These are phyloP conservation scores for Pagrus major DNA, from an alignment of 2,113 vertebrate species.

Conservation along the genomic window DNA sequence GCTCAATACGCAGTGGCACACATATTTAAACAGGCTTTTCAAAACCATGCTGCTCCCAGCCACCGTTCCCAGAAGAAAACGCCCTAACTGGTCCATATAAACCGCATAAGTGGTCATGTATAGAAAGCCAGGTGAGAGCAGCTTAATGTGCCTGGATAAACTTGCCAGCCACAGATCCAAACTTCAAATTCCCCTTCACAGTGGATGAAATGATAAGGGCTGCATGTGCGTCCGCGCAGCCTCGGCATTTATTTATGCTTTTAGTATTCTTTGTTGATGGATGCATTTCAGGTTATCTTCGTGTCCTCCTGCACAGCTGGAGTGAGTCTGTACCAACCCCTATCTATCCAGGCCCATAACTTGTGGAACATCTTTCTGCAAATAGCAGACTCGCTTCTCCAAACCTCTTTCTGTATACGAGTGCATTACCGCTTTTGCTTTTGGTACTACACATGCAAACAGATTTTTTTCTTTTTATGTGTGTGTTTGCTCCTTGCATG, in stretches of 20 bases:
- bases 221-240: slow-evolving; percentile 46
- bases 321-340: slow-evolving; percentile 47
- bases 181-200: slow-evolving; percentile 77
- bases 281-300: slow-evolving; percentile 72
- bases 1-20: slow-evolving; percentile 38
- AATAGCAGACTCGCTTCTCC: slow-evolving; percentile 58
- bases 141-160: slow-evolving; percentile 72
- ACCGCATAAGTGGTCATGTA: slow-evolving; percentile 33
- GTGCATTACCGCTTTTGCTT: slow-evolving; percentile 52
- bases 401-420: slow-evolving; percentile 29
- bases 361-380: slow-evolving; percentile 68
- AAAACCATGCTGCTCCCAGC: slow-evolving; percentile 29
- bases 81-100: slow-evolving; percentile 60
- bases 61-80: slow-evolving; percentile 23
- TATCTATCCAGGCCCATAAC: slow-evolving; percentile 46
- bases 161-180: slow-evolving; percentile 71
- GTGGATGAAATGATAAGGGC: slow-evolving; percentile 78
- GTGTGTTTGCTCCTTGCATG: slow-evolving; percentile 2
- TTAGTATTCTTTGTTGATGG: slow-evolving; percentile 57
- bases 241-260: slow-evolving; percentile 64
- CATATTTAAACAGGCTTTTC: slow-evolving; percentile 45
- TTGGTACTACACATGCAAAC: slow-evolving; percentile 26
- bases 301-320: slow-evolving; percentile 53
- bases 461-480: no score
- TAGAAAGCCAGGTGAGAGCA: slow-evolving; percentile 59